phyloP scores from a whole-genome alignment of 2,888 invertebrate genomes.

The Steinernema carpocapsae region DNA sequence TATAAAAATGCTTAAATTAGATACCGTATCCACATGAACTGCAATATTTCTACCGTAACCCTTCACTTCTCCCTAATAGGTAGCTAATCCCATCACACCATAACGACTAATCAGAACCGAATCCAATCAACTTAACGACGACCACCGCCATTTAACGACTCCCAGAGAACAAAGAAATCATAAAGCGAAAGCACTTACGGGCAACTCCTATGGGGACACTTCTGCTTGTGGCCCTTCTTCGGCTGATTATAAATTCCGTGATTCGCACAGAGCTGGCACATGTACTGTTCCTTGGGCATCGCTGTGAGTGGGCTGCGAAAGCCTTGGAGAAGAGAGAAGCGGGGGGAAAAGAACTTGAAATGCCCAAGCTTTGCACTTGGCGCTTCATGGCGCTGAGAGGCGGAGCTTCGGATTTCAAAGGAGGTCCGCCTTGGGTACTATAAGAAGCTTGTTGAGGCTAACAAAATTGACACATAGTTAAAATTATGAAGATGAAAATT shows the following conservation, averaged over 20 bases:
- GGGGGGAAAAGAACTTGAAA: too few relatives aligned
- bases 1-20: too few relatives aligned
- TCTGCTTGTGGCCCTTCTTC: slow-evolving; percentile 68
- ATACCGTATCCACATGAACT: too few relatives aligned
- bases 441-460: too few relatives aligned
- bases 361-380: slow-evolving; percentile 23
- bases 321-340: too few relatives aligned
- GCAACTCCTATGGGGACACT: slow-evolving; percentile 64
- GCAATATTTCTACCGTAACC: too few relatives aligned
- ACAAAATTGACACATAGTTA: too few relatives aligned
- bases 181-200: slow-evolving; percentile 52
- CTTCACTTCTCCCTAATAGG: too few relatives aligned
- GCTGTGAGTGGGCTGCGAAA: neutral
- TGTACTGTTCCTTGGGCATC: slow-evolving; percentile 69
- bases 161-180: slow-evolving; percentile 32
- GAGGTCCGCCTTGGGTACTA: neutral
- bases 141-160: neutral
- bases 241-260: slow-evolving; percentile 68
- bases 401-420: neutral
- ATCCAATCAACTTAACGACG: slow-evolving; percentile 26
- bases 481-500: too few relatives aligned
- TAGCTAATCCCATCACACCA: too few relatives aligned
- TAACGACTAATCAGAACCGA: slow-evolving; percentile 7
- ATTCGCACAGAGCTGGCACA: slow-evolving; percentile 69
- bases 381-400: neutral